Percentiles rank a stretch among this genome's conserved stretches.
These are phyloP conservation scores for Parnassius orleans DNA, from an alignment of 2,888 invertebrate species.

Conservation along the genomic window DNA sequence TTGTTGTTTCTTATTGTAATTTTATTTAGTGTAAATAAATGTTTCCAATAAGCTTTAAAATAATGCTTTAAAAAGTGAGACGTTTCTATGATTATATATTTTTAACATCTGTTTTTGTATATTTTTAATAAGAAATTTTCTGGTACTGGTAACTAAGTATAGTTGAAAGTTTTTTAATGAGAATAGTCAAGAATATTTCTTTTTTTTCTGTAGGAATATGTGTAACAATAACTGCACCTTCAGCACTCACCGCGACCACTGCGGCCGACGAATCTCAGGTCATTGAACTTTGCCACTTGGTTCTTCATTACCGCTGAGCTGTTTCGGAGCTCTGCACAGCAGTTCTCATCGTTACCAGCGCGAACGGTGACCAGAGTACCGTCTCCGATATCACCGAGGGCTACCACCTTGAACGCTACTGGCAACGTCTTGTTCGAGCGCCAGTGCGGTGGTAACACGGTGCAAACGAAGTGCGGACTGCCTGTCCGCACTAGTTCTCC, in stretches of 20 bases:
- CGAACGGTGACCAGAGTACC: conserved; percentile 97
- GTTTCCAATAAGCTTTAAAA: too few relatives aligned
- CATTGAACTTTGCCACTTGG: conserved; percentile 99
- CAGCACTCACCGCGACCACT: conserved; percentile 96
- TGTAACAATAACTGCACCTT: conserved; percentile 74
- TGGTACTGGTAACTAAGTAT: too few relatives aligned
- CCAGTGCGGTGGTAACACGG: conserved; percentile 97
- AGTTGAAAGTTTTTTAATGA: too few relatives aligned
- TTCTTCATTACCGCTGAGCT: conserved; percentile 98
- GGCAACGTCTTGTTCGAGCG: conserved; percentile 99
- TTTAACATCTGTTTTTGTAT: too few relatives aligned
- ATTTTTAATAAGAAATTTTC: too few relatives aligned
- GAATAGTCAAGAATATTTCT: neutral
- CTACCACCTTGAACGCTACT: conserved; percentile 97
- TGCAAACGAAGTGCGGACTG: conserved; percentile 97
- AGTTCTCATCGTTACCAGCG: conserved; percentile 99
- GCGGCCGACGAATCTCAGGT: conserved; percentile 98
- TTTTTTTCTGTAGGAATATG: conserved; percentile 29
- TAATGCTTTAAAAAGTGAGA: too few relatives aligned
- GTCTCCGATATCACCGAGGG: conserved; percentile 96
- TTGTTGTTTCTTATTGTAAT: too few relatives aligned
- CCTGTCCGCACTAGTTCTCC: conserved; percentile 95
- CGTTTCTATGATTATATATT: too few relatives aligned
- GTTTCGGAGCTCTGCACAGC: conserved; percentile 96
- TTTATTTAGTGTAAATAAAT: too few relatives aligned